Percentiles rank a stretch among this genome's conserved stretches.
phyloP scores from a whole-genome alignment of 1,140 invertebrate genomes.

The Drosophila punjabiensis region DNA sequence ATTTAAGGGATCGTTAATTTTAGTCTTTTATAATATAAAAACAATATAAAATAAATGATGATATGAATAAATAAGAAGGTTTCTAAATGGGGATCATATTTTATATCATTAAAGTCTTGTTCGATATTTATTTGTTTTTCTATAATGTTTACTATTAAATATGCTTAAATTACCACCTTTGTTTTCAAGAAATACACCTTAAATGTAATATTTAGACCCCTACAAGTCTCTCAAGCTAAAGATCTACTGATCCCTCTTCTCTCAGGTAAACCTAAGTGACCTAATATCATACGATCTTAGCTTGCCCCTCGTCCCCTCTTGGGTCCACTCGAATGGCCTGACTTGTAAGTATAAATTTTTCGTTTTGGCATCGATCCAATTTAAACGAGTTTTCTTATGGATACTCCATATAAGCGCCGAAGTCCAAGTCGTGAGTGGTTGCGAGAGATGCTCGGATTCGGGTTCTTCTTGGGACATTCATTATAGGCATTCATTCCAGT shows the following conservation, averaged over 20 bases:
- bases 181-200: not conserved
- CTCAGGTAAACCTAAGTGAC: not conserved
- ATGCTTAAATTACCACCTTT: too few relatives aligned
- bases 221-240: not conserved
- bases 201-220: not conserved
- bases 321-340: slow-evolving; percentile 40
- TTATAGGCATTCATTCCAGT: slow-evolving; percentile 47
- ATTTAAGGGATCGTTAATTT: not conserved
- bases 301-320: not conserved
- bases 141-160: not conserved
- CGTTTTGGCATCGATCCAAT: slow-evolving; percentile 54
- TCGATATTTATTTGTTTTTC: not conserved
- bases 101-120: too few relatives aligned
- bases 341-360: slow-evolving; percentile 39
- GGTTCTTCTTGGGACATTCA: slow-evolving; percentile 56
- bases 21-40: not conserved
- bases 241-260: not conserved
- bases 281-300: not conserved
- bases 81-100: too few relatives aligned
- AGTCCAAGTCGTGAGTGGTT: slow-evolving; percentile 30
- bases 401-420: slow-evolving; percentile 40
- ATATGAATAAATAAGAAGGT: too few relatives aligned
- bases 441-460: slow-evolving; percentile 27
- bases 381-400: slow-evolving; percentile 69
- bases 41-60: too few relatives aligned